Evolutionary conservation across 2,113 vertebrate genomes (phyloP).

Genomic region (Cryptoleucopteryx plumbea): DNA sequence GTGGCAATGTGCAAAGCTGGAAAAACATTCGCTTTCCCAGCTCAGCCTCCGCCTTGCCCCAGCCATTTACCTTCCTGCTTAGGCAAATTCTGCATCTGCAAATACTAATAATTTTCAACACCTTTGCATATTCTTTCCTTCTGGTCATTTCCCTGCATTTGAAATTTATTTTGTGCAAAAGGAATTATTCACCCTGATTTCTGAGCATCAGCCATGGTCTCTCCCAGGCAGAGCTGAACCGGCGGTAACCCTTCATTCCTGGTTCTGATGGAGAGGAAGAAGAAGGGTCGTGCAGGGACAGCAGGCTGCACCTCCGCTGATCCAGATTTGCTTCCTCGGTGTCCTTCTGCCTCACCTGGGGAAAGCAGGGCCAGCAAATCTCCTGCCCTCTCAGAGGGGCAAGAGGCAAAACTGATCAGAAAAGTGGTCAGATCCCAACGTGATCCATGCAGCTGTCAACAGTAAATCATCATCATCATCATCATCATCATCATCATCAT

Average conservation of each 20-base stretch:
- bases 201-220: neutral
- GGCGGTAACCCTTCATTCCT: neutral
- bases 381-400: neutral
- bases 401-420: neutral
- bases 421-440: neutral
- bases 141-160: neutral
- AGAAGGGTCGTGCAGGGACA: neutral
- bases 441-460: neutral
- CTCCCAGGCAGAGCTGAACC: neutral
- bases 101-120: neutral
- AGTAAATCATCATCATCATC: neutral
- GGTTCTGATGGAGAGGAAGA: neutral
- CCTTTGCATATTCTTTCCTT: neutral
- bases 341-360: neutral
- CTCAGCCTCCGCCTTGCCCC: neutral
- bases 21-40: neutral
- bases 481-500: neutral
- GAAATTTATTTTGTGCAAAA: neutral
- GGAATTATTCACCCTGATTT: neutral
- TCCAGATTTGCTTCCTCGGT: neutral
- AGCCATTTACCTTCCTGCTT: neutral
- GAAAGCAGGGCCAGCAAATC: neutral
- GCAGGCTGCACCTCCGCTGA: accelerated
- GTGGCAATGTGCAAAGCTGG: neutral
- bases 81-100: neutral